phyloP scores from a whole-genome alignment of 37 sponge, comb jelly and placozoan species.

The Trichoplax adhaerens region DNA sequence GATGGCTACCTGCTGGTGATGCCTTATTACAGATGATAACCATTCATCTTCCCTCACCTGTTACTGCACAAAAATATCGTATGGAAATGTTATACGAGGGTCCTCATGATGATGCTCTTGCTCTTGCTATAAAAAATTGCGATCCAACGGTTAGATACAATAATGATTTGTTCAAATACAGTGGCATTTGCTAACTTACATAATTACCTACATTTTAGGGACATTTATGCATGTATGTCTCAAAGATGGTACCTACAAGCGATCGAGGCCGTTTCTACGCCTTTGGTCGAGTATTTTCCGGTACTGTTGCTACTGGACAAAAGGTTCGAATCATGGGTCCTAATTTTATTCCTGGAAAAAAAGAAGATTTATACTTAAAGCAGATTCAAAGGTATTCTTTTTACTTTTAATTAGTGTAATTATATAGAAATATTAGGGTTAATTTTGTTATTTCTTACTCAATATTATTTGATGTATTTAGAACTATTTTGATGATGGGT shows the following conservation, averaged over 20 bases:
- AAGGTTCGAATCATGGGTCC: constrained; percentile 97
- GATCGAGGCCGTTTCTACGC: constrained; percentile 99
- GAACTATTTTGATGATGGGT: constrained; percentile 99
- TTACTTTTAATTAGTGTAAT: not conserved
- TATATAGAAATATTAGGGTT: not conserved
- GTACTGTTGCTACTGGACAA: constrained; percentile 80
- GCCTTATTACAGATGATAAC: constrained; percentile 88
- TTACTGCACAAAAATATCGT: constrained; percentile 95
- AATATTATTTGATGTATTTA: constrained; percentile 1
- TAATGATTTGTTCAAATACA: not conserved
- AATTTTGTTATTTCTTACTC: not conserved
- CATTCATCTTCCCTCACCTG: constrained; percentile 92
- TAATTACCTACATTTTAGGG: constrained; percentile 26
- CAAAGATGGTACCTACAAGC: constrained; percentile 94
- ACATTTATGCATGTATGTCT: constrained; percentile 90
- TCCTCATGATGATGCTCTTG: constrained; percentile 79
- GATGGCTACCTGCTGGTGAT: constrained; percentile 93
- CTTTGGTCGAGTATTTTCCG: constrained; percentile 98
- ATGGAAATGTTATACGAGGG: constrained; percentile 97
- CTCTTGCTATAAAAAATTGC: constrained; percentile 81
- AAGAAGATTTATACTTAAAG: constrained; percentile 80
- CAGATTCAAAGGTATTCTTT: constrained; percentile 65
- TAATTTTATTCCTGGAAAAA: constrained; percentile 94
- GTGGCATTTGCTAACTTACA: not conserved
- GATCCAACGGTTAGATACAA: constrained; percentile 59